Conservation (phyloP, 2,797 vertebrate species). For the Melopsittacus undulatus region DNA sequence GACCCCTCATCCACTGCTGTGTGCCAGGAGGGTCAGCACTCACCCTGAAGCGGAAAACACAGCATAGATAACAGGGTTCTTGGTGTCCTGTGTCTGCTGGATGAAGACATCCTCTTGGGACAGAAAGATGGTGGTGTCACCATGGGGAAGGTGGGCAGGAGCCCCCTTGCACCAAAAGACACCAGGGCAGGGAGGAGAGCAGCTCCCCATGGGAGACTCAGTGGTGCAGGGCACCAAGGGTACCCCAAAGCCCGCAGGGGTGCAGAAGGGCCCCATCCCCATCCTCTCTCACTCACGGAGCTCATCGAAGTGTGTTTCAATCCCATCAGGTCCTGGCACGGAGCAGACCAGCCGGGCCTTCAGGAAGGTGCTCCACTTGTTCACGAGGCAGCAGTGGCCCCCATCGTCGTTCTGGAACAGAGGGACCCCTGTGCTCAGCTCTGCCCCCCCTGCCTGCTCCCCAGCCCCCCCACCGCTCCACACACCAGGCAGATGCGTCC, state of each 20-base stretch:
- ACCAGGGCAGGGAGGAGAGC: background rate
- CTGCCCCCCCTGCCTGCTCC: rapidly evolving
- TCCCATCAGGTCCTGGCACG: conserved; percentile 90
- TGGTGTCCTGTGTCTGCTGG: conserved; percentile 96
- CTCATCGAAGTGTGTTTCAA: conserved; percentile 97
- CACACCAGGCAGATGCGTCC: conserved; percentile 96
- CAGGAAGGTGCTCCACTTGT: conserved; percentile 99
- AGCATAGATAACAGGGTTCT: conserved; percentile 97
- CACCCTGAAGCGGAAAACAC: conserved; percentile 97
- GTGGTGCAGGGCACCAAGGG: background rate
- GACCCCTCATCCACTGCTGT: background rate
- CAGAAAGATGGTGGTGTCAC: conserved; percentile 45
- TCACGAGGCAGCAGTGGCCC: conserved; percentile 97
- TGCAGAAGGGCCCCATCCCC: background rate
- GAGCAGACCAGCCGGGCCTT: conserved; percentile 98
- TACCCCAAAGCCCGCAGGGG: background rate
- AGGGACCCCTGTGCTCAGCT: background rate
- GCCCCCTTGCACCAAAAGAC: background rate
- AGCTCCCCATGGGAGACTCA: background rate
- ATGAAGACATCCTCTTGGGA: conserved; percentile 94
- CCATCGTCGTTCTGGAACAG: conserved; percentile 91
- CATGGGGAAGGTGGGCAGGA: background rate
- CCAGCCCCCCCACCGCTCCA: background rate
- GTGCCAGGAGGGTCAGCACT: conserved; percentile 42
- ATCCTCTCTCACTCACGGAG: conserved; percentile 84